A percentile compares a stretch with the other conserved stretches of the same genome.
Evolutionary conservation across 2,113 vertebrate species (phyloP).

Genomic region (Pseudorhombus dupliciocellatus): DNA sequence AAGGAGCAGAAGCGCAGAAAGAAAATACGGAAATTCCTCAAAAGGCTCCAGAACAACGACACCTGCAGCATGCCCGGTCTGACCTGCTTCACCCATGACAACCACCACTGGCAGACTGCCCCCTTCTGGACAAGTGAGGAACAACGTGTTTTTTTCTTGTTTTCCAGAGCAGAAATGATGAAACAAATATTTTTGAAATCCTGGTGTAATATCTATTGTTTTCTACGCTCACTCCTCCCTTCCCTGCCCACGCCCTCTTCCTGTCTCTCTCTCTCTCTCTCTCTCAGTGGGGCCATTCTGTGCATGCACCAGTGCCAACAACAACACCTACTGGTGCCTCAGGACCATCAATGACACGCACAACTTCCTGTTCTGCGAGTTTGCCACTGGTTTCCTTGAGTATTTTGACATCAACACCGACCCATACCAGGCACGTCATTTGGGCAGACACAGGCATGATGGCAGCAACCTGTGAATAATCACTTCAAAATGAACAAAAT

Average conservation of each 20-base stretch:
- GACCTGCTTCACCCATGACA: constrained; percentile 98
- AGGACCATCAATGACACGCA: constrained; percentile 97
- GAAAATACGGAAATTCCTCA: constrained; percentile 94
- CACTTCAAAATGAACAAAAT: background rate
- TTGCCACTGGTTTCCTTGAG: constrained; percentile 96
- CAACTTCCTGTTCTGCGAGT: constrained; percentile 99
- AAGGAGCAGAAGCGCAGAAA: constrained; percentile 93
- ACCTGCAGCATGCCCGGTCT: constrained; percentile 98
- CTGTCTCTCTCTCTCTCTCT: background rate
- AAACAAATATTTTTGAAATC: constrained; percentile 39
- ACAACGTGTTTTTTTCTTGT: background rate
- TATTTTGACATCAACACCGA: constrained; percentile 97
- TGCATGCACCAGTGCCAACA: constrained; percentile 98
- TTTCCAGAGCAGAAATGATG: constrained; percentile 32
- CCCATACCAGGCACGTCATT: constrained; percentile 90
- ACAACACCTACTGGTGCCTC: constrained; percentile 98
- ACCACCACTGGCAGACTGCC: constrained; percentile 97
- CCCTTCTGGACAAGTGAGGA: constrained; percentile 94
- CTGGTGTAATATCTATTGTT: constrained; percentile 34
- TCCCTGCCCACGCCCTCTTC: constrained; percentile 25
- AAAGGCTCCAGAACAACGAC: constrained; percentile 93
- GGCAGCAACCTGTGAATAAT: background rate
- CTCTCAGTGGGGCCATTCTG: constrained; percentile 95
- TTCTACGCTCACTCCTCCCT: constrained; percentile 34
- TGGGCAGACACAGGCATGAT: constrained; percentile 11